phyloP scores from a whole-genome alignment of 2,797 vertebrate species.

The Cyprinodon diabolis region DNA sequence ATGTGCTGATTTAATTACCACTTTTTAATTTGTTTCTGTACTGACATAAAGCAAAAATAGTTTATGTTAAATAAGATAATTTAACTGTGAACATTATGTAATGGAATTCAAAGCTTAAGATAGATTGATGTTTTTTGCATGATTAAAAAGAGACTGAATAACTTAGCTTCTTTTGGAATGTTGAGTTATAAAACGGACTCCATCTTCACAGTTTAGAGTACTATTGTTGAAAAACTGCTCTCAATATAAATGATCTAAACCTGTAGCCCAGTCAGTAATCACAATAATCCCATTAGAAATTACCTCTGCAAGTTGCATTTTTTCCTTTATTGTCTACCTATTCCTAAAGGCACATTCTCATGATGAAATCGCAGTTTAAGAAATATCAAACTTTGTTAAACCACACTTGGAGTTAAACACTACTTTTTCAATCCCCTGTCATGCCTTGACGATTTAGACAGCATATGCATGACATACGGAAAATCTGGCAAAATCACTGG shows the following conservation, averaged over 20 bases:
- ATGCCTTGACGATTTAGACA: no score
- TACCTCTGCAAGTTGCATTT: background rate
- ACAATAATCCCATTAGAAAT: background rate
- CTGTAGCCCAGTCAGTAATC: background rate
- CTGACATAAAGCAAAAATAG: no score
- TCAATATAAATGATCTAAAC: background rate
- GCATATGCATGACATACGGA: no score
- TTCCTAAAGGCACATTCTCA: background rate
- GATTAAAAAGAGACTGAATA: constrained; percentile 7
- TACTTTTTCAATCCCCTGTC: no score
- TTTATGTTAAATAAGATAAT: background rate
- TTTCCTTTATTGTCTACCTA: no score
- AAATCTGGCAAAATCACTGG: no score
- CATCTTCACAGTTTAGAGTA: background rate
- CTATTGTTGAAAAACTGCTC: constrained; percentile 1
- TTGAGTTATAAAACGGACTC: background rate
- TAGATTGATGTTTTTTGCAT: constrained; percentile 3
- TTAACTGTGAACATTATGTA: background rate
- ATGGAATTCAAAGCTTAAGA: background rate
- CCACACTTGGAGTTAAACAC: no score
- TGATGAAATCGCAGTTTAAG: constrained; percentile 15
- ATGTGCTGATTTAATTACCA: no score
- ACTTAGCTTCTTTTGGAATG: background rate
- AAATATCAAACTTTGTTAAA: constrained; percentile 13
- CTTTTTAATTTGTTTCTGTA: no score